phyloP scores from a whole-genome alignment of 2,888 invertebrate genomes.

The Leptodirus hochenwartii region DNA sequence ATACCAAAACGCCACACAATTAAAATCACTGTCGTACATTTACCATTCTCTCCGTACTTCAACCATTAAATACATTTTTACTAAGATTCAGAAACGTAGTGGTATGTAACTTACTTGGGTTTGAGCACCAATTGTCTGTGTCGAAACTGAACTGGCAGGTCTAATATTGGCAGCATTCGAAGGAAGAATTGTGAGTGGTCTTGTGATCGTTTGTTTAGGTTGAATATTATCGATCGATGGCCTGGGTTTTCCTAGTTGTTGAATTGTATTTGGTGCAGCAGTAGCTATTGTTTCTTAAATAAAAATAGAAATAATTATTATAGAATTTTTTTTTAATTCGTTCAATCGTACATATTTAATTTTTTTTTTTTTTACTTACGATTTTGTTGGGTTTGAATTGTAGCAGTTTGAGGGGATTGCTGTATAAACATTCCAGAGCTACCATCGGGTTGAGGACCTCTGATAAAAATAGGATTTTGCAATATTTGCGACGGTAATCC shows the following conservation, averaged over 20 bases:
- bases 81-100: no score
- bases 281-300: slow-evolving; percentile 22
- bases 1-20: no score
- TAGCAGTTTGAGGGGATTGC: slow-evolving; percentile 42
- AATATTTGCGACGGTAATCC: slow-evolving; percentile 51
- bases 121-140: slow-evolving; percentile 50
- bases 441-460: slow-evolving; percentile 60
- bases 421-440: slow-evolving; percentile 66
- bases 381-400: slow-evolving; percentile 47
- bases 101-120: slow-evolving; percentile 27
- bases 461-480: slow-evolving; percentile 66
- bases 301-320: slow-evolving; percentile 7
- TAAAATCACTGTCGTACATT: no score
- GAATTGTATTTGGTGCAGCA: slow-evolving; percentile 29
- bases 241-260: slow-evolving; percentile 30
- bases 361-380: slow-evolving; percentile 37
- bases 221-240: slow-evolving; percentile 34
- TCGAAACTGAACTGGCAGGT: slow-evolving; percentile 68
- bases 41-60: no score
- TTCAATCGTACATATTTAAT: no score
- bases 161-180: slow-evolving; percentile 42
- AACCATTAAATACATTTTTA: no score
- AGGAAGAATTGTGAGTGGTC: slow-evolving; percentile 28
- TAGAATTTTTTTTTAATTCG: no score
- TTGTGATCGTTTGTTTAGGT: slow-evolving; percentile 27